phyloP scores from a whole-genome alignment of 2,797 vertebrate species.

The Dicrostonyx torquatus region DNA sequence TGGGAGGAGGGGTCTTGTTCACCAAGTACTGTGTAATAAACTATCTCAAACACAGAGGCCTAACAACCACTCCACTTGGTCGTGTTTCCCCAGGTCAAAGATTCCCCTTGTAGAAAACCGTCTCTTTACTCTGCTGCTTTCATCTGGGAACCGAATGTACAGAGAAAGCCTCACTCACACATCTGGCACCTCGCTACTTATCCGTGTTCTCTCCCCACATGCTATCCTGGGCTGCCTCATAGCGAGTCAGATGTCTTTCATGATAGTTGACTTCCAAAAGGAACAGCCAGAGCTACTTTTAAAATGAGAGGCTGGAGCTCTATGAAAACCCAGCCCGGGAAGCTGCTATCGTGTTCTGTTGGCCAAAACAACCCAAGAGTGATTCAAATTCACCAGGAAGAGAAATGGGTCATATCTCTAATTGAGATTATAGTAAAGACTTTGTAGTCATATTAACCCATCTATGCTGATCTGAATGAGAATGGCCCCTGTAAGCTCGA shows the following conservation, averaged over 20 bases:
- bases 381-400: background rate
- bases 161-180: background rate
- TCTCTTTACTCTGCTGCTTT: background rate
- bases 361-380: background rate
- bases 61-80: background rate
- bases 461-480: background rate
- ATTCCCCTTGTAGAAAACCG: background rate
- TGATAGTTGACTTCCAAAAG: background rate
- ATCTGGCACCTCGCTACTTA: background rate
- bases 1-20: background rate
- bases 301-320: background rate
- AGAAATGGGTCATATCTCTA: background rate
- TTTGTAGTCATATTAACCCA: background rate
- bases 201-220: background rate
- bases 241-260: background rate
- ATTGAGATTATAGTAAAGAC: background rate
- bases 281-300: background rate
- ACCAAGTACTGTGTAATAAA: background rate
- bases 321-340: background rate
- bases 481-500: background rate
- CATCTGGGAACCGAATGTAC: background rate
- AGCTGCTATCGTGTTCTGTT: background rate
- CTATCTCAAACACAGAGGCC: background rate
- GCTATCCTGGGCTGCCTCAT: background rate
- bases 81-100: background rate